These are phyloP conservation scores for Achroia grisella DNA, from an alignment of 1,140 invertebrate species.

Conservation along the genomic window DNA sequence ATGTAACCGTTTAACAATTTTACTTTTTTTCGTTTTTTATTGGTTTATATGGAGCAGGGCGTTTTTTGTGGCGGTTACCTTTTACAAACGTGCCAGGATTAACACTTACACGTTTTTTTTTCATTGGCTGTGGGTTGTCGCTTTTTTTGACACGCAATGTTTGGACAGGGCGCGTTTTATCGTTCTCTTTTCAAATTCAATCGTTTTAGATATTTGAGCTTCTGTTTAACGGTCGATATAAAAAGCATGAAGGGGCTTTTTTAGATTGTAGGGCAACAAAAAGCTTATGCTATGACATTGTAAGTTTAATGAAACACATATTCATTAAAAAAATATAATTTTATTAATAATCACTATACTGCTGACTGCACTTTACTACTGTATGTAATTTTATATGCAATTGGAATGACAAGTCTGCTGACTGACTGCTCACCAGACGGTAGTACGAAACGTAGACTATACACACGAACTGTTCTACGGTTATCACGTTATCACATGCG, in stretches of 20 bases:
- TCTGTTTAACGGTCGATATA: slow-evolving; percentile 56
- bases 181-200: slow-evolving; percentile 17
- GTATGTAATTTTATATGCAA: too few relatives aligned
- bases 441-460: too few relatives aligned
- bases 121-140: slow-evolving; percentile 30
- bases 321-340: too few relatives aligned
- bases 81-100: slow-evolving; percentile 47
- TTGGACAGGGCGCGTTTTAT: slow-evolving; percentile 41
- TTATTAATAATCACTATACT: too few relatives aligned
- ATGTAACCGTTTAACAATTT: slow-evolving; percentile 38
- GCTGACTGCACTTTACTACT: too few relatives aligned
- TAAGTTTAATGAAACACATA: too few relatives aligned
- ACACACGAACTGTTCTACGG: too few relatives aligned
- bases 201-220: slow-evolving; percentile 38
- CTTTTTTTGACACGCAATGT: slow-evolving; percentile 53
- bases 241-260: slow-evolving; percentile 6
- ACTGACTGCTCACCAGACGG: too few relatives aligned
- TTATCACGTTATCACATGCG: too few relatives aligned
- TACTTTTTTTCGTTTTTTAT: slow-evolving; percentile 42
- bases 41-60: slow-evolving; percentile 42
- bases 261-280: too few relatives aligned
- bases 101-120: slow-evolving; percentile 34
- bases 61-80: slow-evolving; percentile 41
- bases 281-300: too few relatives aligned
- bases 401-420: too few relatives aligned